These are phyloP conservation scores for Tetramorium simillimum DNA, from an alignment of 1,140 invertebrate genomes.

Conservation along the genomic window DNA sequence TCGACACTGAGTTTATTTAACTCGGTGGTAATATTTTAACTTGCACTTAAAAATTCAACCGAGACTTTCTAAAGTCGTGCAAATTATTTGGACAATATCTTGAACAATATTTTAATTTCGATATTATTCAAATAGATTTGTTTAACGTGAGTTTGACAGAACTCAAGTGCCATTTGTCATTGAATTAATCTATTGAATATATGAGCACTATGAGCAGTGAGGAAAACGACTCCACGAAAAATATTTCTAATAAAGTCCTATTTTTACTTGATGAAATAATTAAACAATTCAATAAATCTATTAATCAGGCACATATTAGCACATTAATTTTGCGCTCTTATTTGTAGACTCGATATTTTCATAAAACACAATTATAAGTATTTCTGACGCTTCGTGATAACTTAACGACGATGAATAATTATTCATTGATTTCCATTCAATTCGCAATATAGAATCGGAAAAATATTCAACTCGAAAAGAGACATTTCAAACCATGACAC, in stretches of 20 bases:
- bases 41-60: background rate
- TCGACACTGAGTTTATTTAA: conserved; percentile 6
- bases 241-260: conserved; percentile 2
- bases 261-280: background rate
- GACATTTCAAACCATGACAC: conserved; percentile 79
- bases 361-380: background rate
- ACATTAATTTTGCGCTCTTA: conserved; percentile 4
- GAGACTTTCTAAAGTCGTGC: background rate
- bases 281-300: conserved; percentile 15
- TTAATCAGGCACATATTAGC: background rate
- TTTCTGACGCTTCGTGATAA: background rate
- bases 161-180: background rate
- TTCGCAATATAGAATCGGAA: background rate
- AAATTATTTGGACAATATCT: background rate
- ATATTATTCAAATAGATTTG: background rate
- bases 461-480: background rate
- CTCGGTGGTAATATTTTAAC: background rate
- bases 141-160: background rate
- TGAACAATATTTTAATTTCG: background rate
- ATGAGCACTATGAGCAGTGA: background rate
- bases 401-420: background rate
- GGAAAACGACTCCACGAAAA: conserved; percentile 7
- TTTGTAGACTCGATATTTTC: background rate
- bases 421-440: background rate
- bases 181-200: background rate